phyloP scores from a whole-genome alignment of 1,140 invertebrate species.

The Drosophila yakuba region DNA sequence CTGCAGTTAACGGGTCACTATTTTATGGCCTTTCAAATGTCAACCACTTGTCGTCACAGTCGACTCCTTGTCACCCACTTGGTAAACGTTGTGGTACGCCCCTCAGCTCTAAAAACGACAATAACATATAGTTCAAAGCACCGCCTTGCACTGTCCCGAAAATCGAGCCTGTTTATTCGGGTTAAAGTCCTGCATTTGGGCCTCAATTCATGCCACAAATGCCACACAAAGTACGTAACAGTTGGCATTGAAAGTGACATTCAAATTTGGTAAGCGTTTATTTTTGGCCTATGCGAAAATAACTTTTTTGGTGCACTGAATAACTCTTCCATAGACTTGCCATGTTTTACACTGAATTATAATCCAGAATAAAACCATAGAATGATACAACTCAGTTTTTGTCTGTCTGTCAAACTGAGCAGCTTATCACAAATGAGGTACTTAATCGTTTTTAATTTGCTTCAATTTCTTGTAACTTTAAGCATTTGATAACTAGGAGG shows the following conservation, averaged over 20 bases:
- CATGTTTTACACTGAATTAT: too few relatives aligned
- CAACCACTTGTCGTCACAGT: conserved; percentile 40
- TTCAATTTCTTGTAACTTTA: conserved; percentile 14
- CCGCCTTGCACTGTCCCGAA: conserved; percentile 27
- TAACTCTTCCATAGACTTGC: background rate
- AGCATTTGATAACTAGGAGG: background rate
- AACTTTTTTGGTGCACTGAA: conserved; percentile 14
- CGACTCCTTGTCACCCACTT: conserved; percentile 16
- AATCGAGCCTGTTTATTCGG: background rate
- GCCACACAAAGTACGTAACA: conserved; percentile 14
- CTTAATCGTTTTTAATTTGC: background rate
- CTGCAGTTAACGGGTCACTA: background rate
- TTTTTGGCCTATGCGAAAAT: conserved; percentile 26
- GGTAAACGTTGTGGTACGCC: conserved; percentile 5
- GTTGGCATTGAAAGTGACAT: conserved; percentile 46
- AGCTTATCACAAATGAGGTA: background rate
- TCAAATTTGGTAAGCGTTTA: conserved; percentile 39
- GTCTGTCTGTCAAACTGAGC: too few relatives aligned
- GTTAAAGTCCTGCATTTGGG: conserved; percentile 17
- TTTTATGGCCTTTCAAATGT: conserved; percentile 12
- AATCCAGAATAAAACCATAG: too few relatives aligned
- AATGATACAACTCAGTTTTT: background rate
- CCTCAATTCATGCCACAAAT: conserved; percentile 23
- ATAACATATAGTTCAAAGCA: conserved; percentile 29
- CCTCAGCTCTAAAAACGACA: conserved; percentile 4